Conservation (phyloP, 2,797 vertebrate genomes). For the Rhynchotus rufescens region DNA sequence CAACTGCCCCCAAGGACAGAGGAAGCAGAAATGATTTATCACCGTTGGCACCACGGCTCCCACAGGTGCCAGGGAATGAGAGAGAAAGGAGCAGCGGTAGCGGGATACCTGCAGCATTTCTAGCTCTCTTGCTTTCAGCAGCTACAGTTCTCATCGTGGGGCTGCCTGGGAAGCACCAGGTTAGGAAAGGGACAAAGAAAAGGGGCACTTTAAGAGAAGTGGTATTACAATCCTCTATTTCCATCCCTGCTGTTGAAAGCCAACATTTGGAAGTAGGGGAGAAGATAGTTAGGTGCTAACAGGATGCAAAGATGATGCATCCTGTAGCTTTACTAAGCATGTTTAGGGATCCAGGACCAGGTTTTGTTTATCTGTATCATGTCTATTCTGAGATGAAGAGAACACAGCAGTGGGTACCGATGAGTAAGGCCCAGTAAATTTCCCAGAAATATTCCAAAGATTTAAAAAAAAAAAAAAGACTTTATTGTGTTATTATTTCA, state of each 20-base stretch:
- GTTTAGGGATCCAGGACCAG: neutral
- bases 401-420: neutral
- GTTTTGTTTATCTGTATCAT: accelerated
- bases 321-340: neutral
- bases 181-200: neutral
- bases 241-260: neutral
- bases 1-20: neutral
- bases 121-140: neutral
- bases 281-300: neutral
- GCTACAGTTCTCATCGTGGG: neutral
- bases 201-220: neutral
- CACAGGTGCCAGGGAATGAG: slow-evolving; percentile 28
- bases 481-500: neutral
- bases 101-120: neutral
- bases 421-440: neutral
- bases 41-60: neutral
- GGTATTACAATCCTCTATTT: neutral
- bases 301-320: neutral
- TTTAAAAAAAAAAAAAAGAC: neutral
- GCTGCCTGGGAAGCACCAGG: neutral
- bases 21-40: slow-evolving; percentile 54
- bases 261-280: accelerated
- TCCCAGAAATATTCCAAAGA: neutral
- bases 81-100: neutral
- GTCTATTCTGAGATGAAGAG: neutral